Percentiles rank a stretch among this genome's conserved stretches.
phyloP scores from a whole-genome alignment of 2,797 vertebrate species.

The Podarcis lilfordi region DNA sequence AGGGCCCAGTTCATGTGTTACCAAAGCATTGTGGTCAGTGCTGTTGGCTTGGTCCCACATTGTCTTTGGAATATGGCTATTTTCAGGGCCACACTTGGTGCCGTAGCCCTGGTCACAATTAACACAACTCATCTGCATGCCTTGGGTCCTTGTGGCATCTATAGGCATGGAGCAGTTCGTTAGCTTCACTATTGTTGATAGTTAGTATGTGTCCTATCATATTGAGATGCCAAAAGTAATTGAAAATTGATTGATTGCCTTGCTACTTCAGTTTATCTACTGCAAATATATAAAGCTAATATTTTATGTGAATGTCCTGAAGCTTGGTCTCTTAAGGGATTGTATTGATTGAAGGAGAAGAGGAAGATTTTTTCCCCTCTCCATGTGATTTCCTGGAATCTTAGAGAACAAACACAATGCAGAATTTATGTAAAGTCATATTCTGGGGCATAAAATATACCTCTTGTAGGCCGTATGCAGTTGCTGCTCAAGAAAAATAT shows the following conservation, averaged over 20 bases:
- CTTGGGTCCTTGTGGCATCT: not conserved
- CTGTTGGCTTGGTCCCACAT: too few species aligned
- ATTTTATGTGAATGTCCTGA: conserved; percentile 71
- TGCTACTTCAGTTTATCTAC: conserved; percentile 67
- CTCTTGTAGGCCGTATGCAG: conserved; percentile 11
- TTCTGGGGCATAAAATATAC: conserved; percentile 42
- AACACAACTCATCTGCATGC: conserved; percentile 49
- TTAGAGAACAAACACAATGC: conserved; percentile 39
- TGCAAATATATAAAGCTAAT: conserved; percentile 67
- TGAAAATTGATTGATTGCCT: conserved; percentile 68
- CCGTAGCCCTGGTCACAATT: conserved; percentile 31
- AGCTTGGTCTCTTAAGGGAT: conserved; percentile 54
- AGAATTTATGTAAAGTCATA: conserved; percentile 56
- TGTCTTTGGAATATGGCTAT: too few species aligned
- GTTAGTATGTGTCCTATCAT: conserved; percentile 47
- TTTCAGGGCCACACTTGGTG: too few species aligned
- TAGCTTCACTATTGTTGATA: conserved; percentile 52
- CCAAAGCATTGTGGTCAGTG: too few species aligned
- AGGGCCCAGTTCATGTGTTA: too few species aligned
- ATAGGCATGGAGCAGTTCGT: conserved; percentile 43
- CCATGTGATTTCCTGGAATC: conserved; percentile 50
- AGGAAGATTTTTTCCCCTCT: conserved; percentile 29
- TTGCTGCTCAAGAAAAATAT: not conserved
- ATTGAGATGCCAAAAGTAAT: conserved; percentile 66
- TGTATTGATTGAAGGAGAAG: conserved; percentile 63